Evolutionary conservation across 2,797 vertebrate genomes (phyloP), one percentile per base, ranked within the genome.

Genomic region (Poeciliopsis gracilis): DNA sequence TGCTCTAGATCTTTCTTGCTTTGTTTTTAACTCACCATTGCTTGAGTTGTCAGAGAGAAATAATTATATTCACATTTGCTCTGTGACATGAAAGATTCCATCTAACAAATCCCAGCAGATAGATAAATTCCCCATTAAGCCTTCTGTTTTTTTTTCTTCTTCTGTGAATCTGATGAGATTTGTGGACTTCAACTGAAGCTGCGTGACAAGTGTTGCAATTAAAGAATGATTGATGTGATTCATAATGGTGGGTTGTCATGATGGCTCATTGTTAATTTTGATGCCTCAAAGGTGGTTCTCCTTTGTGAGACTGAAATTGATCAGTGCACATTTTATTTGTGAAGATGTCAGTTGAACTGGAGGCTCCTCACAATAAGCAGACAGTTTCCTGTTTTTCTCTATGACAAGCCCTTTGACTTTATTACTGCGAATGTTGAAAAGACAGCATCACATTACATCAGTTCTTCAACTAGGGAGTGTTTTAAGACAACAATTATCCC

Each of bases 41-140:
- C 53, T 73, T 5, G 33, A 49, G 12, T 47, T n/a, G 51, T 23
- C 51, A 23, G 13, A 53, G 61, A 30, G 55, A 71, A 80, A 71
- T 4, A 63, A n/a, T 77, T 67, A 83, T 4, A 71, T 38, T 83
- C 57, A 20, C 38, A 53, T 23, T 78, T 69, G 20, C 36, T 74
- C 25, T 18, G 51, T 46, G 38, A 49, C 41, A n/a, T 51, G 13
- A 55, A 72, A 49, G 43, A 79, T 75, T 53, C 45, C 63, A 41
- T 38, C 76, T 78, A 83, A 79, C 77, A 79, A 90, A 83, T 30
- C 66, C n/a, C 53, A 45, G 20, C 12, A 25, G 79, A 88, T 28
- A 23, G 51, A 75, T 7, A 69, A 72, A 81, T 78, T 28, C 25
- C 36, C 61, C 28, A 38, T 59, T 2, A 57, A 80, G 73, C 55